These are phyloP conservation scores for Eciton burchellii DNA, from an alignment of 1,140 invertebrate species.

Conservation along the genomic window DNA sequence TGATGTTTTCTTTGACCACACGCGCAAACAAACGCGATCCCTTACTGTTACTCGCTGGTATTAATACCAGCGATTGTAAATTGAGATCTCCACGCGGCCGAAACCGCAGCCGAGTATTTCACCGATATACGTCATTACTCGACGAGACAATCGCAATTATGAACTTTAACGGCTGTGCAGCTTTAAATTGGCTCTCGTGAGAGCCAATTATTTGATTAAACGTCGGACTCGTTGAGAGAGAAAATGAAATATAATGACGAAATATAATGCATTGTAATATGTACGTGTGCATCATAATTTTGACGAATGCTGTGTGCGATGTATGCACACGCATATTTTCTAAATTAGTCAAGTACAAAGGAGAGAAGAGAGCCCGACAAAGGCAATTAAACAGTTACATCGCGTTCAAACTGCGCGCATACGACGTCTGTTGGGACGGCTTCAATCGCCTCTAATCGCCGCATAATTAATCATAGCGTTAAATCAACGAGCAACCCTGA, in stretches of 20 bases:
- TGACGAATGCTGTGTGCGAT: no score
- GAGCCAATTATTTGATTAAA: constrained; percentile 33
- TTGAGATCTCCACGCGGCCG: constrained; percentile 28
- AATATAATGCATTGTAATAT: constrained; percentile 21
- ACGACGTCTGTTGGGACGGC: neutral
- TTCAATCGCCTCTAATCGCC: neutral
- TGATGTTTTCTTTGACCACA: neutral
- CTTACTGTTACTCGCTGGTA: neutral
- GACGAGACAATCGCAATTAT: constrained; percentile 30
- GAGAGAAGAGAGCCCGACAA: neutral
- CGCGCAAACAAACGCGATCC: neutral
- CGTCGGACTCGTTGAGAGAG: constrained; percentile 18
- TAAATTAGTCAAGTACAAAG: neutral
- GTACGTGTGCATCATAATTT: neutral
- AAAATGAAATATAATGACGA: constrained; percentile 13
- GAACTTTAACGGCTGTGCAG: constrained; percentile 17
- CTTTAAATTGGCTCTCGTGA: constrained; percentile 33
- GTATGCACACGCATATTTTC: neutral
- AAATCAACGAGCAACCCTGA: neutral
- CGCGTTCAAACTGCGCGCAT: neutral
- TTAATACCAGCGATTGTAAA: constrained; percentile 16
- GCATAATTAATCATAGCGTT: neutral
- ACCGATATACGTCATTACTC: constrained; percentile 12
- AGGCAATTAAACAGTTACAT: constrained; percentile 14
- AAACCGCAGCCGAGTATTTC: constrained; percentile 1